Conservation (phyloP, 1,140 invertebrate genomes). For the Potamilus streckersoni region DNA sequence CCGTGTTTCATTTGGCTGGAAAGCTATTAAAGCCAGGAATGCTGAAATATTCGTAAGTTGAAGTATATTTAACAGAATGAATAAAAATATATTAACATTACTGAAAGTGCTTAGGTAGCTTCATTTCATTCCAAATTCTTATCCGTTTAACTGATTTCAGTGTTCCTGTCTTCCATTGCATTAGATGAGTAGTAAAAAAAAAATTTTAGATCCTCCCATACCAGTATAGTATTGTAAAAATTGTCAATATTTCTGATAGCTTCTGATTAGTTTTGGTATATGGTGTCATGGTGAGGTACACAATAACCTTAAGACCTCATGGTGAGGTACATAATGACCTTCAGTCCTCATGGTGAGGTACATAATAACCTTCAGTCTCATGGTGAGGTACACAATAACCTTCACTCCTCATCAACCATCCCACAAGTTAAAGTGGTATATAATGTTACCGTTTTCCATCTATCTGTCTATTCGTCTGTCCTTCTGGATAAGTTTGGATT, state of each 20-base stretch:
- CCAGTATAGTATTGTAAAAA: neutral
- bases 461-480: neutral
- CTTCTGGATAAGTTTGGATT: neutral
- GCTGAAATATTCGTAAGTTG: too few relatives aligned
- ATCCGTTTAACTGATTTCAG: too few relatives aligned
- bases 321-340: neutral
- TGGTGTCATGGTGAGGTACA: neutral
- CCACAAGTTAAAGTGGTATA: neutral
- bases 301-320: too few relatives aligned
- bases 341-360: neutral
- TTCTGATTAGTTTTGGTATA: neutral
- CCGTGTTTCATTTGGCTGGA: too few relatives aligned
- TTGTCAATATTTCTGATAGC: too few relatives aligned
- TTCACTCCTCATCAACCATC: neutral
- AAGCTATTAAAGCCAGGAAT: too few relatives aligned
- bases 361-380: neutral
- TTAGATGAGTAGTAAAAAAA: neutral
- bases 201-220: neutral
- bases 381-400: neutral
- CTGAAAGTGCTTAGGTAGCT: too few relatives aligned
- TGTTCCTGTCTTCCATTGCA: too few relatives aligned
- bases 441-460: neutral
- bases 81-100: too few relatives aligned
- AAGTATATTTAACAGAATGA: too few relatives aligned
- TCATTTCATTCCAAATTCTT: too few relatives aligned